Conservation (phyloP, 2,888 invertebrate genomes). For the Pristionchus maxplancki region DNA sequence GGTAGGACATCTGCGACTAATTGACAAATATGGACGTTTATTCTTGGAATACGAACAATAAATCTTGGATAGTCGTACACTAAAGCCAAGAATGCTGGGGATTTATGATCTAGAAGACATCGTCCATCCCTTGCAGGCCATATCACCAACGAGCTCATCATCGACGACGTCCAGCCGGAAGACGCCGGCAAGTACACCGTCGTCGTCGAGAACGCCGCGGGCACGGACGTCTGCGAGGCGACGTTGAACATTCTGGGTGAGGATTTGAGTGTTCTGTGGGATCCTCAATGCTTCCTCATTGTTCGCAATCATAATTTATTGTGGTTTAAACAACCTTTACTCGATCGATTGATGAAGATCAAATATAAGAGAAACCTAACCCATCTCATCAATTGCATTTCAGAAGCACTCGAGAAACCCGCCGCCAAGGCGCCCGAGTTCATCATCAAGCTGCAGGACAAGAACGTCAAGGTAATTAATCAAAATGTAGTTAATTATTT, state of each 20-base stretch:
- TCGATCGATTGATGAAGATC: too few species aligned
- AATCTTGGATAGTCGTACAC: too few species aligned
- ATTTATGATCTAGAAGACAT: background rate
- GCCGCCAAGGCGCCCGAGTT: constrained; percentile 71
- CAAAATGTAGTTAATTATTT: background rate
- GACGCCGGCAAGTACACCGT: constrained; percentile 76
- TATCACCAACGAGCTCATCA: constrained; percentile 72
- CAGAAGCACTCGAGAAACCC: constrained; percentile 71
- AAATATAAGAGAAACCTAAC: too few species aligned
- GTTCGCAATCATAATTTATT: too few species aligned
- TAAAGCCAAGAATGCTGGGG: too few species aligned
- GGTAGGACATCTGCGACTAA: too few species aligned
- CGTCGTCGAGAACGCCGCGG: constrained; percentile 75
- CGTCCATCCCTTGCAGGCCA: constrained; percentile 62
- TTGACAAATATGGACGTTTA: background rate
- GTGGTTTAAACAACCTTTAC: too few species aligned
- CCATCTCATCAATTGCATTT: too few species aligned
- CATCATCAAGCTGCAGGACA: constrained; percentile 61
- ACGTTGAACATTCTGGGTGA: constrained; percentile 67
- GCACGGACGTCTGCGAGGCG: constrained; percentile 75
- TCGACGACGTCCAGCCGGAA: constrained; percentile 74
- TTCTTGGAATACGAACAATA: too few species aligned
- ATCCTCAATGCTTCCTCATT: too few species aligned
- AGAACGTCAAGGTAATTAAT: constrained; percentile 55
- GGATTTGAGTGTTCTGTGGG: too few species aligned